Percentiles rank a stretch among this genome's conserved stretches.
phyloP scores from a whole-genome alignment of 1,140 invertebrate species.

The Drosophila paulistorum region DNA sequence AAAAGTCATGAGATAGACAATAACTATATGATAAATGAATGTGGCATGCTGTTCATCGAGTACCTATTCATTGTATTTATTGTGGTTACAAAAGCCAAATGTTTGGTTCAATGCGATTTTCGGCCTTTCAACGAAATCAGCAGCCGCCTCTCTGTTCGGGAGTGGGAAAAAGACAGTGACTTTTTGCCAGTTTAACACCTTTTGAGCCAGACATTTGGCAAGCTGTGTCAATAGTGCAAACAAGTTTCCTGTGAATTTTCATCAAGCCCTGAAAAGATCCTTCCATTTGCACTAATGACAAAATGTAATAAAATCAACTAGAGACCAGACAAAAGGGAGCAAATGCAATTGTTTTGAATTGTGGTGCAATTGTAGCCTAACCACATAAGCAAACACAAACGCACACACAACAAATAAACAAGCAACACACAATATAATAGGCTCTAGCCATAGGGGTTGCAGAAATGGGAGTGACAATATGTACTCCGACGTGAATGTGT shows the following conservation, averaged over 20 bases:
- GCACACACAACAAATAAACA: not conserved
- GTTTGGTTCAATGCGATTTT: constrained; percentile 44
- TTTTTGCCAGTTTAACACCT: constrained; percentile 82
- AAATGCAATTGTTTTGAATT: constrained; percentile 52
- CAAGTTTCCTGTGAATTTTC: constrained; percentile 69
- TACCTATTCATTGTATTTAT: constrained; percentile 37
- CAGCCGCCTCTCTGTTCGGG: constrained; percentile 15
- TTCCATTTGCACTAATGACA: constrained; percentile 77
- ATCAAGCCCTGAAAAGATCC: constrained; percentile 25
- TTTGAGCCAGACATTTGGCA: constrained; percentile 61
- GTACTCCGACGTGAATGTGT: constrained; percentile 19
- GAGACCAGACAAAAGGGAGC: constrained; percentile 34
- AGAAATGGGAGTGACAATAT: constrained; percentile 56
- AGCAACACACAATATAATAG: constrained; percentile 16
- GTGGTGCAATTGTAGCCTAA: constrained; percentile 66
- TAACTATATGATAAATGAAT: constrained; percentile 62
- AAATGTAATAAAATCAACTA: constrained; percentile 68
- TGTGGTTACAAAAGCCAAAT: constrained; percentile 36
- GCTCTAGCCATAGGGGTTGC: not conserved
- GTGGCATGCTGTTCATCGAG: constrained; percentile 42
- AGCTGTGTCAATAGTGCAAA: constrained; percentile 72
- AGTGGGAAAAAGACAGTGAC: constrained; percentile 48
- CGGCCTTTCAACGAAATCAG: constrained; percentile 70
- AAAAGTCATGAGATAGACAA: constrained; percentile 18
- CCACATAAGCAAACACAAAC: constrained; percentile 38